Evolutionary conservation across 2,797 vertebrate genomes (phyloP).

Genomic region (Sebastes cheni): DNA sequence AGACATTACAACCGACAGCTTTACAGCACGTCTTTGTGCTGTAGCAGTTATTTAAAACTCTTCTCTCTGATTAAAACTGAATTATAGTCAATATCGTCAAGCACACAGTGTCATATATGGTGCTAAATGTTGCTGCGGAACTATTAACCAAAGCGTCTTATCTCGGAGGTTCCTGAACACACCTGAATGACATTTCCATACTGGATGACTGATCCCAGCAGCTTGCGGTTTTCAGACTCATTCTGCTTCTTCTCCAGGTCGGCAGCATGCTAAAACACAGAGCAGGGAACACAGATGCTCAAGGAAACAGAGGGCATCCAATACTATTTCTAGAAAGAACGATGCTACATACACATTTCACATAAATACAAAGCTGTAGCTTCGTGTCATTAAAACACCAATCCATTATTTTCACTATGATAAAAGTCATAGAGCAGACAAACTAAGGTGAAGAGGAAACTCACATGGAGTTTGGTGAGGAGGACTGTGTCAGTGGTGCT

Average conservation of each 20-base stretch:
- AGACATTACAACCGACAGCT: neutral
- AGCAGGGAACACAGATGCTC: slow-evolving; percentile 2
- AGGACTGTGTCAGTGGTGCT: slow-evolving; percentile 94
- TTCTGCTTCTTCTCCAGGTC: slow-evolving; percentile 99
- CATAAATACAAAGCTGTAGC: neutral
- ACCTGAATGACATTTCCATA: slow-evolving; percentile 99
- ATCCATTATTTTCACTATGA: neutral
- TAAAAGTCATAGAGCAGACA: neutral
- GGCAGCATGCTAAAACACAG: slow-evolving; percentile 89
- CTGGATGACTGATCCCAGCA: slow-evolving; percentile 94
- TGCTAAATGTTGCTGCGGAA: neutral
- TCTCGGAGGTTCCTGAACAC: slow-evolving; percentile 21
- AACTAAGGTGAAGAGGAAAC: neutral
- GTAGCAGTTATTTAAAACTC: slow-evolving; percentile 51
- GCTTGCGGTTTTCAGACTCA: slow-evolving; percentile 95
- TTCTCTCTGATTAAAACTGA: slow-evolving; percentile 14
- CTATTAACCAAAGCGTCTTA: slow-evolving; percentile 28
- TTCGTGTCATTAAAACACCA: neutral
- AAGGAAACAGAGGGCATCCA: neutral
- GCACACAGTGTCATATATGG: neutral
- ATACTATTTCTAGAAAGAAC: neutral
- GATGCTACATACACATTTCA: neutral
- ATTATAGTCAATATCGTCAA: neutral
- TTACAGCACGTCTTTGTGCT: neutral
- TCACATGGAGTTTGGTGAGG: slow-evolving; percentile 94